Base-by-base conservation (phyloP, 2,888 invertebrate species). In the Rugalucina vietnamica region DNA sequence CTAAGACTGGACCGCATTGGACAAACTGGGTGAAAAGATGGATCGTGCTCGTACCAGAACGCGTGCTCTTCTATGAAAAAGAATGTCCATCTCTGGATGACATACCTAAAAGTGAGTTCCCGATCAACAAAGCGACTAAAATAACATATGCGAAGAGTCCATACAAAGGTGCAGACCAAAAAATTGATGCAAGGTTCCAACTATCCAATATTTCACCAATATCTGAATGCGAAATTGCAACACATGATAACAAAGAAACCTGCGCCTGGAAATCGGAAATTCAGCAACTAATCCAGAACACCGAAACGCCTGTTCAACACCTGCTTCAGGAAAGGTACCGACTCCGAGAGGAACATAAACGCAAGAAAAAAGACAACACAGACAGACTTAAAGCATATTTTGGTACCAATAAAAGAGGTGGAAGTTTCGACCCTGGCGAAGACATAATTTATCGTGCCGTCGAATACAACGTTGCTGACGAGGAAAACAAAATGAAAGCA, bases 1-100 rank as follows among this genome's bases (percentile, higher is more conserved):
- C 82, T 8, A 73, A 74, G 49, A 86, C 87, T 29, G 81, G 82
- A 54, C 82, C 85, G n/a, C 88, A 89, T 72, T 89, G 89, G 89
- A 83, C 89, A 1, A 81, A 79, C 27, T 88, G 88, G 88, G 32
- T 73, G 21, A 84, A 82, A 37, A 77, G 86, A 37, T 87, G 87
- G 84, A 84, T 85, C 69, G 79, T 84, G 8, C 72, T 89, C 54
- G 75, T 73, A 0, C 87, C 89, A 18, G 77, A 74, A 0, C 70
- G 82, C 21, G 54, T 86, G 14, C 18, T 32, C 21, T 86, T 81
- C 71, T 88, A 77, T 69, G 76, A 81, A 27, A 84, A 70, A 21
- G 76, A 70, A 32, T 34, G n/a, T 32, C 8, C 74, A 34, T 21
- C 10, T 34, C 34, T 65, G 21, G 18, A 32, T 18, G 65, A 34